A percentile compares a stretch with the other conserved stretches of the same genome.
phyloP scores from a whole-genome alignment of 1,140 invertebrate species.

The Varroa destructor region DNA sequence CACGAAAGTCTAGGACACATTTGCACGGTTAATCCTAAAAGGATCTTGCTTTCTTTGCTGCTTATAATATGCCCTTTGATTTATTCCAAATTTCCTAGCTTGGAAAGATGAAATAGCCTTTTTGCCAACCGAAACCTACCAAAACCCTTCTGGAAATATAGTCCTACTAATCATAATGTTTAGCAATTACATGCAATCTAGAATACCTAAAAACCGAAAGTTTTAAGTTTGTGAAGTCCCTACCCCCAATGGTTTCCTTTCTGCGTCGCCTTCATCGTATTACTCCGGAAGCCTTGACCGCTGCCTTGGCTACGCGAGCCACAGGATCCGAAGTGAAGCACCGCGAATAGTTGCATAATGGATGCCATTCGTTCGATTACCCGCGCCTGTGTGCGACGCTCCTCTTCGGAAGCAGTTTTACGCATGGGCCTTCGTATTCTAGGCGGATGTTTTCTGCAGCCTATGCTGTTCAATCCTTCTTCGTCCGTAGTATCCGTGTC shows the following conservation, averaged over 20 bases:
- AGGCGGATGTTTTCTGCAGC: conserved; percentile 10
- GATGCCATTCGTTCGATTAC: conserved; percentile 69
- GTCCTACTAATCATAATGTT: too few species aligned
- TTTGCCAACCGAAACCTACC: too few species aligned
- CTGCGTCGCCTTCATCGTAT: conserved; percentile 66
- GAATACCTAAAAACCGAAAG: neutral
- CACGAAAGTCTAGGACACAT: too few species aligned
- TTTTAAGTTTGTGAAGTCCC: conserved; percentile 35
- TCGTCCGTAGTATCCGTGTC: conserved; percentile 25
- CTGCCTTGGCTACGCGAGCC: conserved; percentile 40
- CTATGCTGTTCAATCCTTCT: neutral
- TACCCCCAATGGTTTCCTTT: conserved; percentile 81
- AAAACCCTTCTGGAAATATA: too few species aligned
- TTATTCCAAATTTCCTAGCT: too few species aligned
- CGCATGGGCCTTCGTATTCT: conserved; percentile 1
- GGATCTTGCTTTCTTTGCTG: too few species aligned
- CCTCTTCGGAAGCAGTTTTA: conserved; percentile 6
- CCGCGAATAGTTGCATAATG: conserved; percentile 77
- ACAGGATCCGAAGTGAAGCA: conserved; percentile 77
- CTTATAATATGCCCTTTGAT: too few species aligned
- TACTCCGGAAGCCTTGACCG: conserved; percentile 51
- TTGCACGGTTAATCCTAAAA: too few species aligned
- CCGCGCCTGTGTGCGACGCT: conserved; percentile 33
- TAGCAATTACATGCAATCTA: too few species aligned
- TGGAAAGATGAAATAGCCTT: too few species aligned